Percentiles rank a stretch among this genome's conserved stretches.
Conservation (phyloP, 2,888 invertebrate genomes). For the Drosophila helvetica region DNA sequence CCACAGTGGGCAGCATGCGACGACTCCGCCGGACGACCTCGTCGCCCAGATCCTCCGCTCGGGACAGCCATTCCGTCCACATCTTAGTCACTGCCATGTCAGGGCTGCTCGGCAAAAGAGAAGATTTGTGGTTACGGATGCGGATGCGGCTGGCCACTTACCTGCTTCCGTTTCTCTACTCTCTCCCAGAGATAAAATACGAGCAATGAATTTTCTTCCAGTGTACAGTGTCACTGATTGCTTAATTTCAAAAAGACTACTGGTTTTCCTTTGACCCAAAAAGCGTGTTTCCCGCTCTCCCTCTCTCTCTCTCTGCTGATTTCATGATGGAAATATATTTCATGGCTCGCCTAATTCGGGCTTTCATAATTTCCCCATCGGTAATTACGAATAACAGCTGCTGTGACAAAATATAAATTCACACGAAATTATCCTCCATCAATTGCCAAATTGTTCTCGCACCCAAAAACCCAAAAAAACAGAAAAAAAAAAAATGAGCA, state of each 20-base stretch:
- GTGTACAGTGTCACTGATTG: slow-evolving; percentile 11
- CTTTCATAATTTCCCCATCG: slow-evolving; percentile 14
- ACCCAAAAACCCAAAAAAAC: slow-evolving; percentile 2
- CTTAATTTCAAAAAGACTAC: neutral
- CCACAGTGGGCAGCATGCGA: slow-evolving; percentile 38
- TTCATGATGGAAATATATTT: neutral
- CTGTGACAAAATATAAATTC: slow-evolving; percentile 26
- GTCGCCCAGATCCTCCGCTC: slow-evolving; percentile 13
- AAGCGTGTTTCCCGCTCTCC: no score
- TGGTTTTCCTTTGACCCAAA: neutral
- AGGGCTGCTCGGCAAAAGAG: no score
- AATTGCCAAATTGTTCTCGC: slow-evolving; percentile 13
- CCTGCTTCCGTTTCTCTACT: no score
- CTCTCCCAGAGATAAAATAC: no score
- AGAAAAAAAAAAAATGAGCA: neutral
- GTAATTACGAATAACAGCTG: slow-evolving; percentile 28
- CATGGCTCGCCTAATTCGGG: neutral
- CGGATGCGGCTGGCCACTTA: slow-evolving; percentile 6
- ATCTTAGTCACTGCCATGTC: slow-evolving; percentile 18
- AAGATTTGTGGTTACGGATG: neutral
- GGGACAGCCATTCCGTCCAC: slow-evolving; percentile 12
- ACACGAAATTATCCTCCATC: slow-evolving; percentile 20
- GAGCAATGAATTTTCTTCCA: slow-evolving; percentile 20
- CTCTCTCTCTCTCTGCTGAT: neutral
- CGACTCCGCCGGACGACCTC: slow-evolving; percentile 19